Evolutionary conservation across 2,113 vertebrate genomes (phyloP), one percentile per base, ranked within the genome.

Genomic region (Lucifuga dentata): DNA sequence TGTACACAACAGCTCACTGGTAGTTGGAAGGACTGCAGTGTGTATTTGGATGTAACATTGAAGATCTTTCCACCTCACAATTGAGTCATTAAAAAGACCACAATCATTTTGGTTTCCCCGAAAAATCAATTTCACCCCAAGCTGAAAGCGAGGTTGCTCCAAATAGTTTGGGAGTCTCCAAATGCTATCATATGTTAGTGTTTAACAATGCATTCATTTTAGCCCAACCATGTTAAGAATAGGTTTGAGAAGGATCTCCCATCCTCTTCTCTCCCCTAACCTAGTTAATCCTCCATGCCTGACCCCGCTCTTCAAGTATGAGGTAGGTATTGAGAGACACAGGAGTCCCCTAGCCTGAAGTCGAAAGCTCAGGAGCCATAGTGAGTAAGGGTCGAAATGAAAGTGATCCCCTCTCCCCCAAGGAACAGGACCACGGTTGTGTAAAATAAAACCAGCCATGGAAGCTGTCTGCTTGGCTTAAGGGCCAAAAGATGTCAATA

Each of bases 151-250:
- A 76, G 69, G 68, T 78, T 73, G 63, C 77, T 87, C 80, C 79
- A 86, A 89, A 87, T 82, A 73, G 73, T 59, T 69, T 59, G 50
- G 50, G 78, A 88, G 78, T 87, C 70, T 76, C 62, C 76, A 77
- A 81, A 81, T 49, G 38, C 74, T 71, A 77, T 90, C 76, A 90
- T 89, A 84, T 90, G 88, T 83, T 89, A 88, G 78, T 84, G 76
- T 86, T 92, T 88, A 93, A 87, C 86, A 81, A 78, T 84, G 86
- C 78, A 80, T 85, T 91, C 66, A 72, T 89, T 85, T 84, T 73
- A 76, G 61, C 39, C 57, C 55, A 66, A 63, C 67, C 68, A 68
- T 75, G 66, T 78, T 81, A 81, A 81, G 60, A 68, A 73, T 33
- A 50, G 75, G 64, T 81, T 68, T 65, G 32, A 70, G 55, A 72